phyloP scores from a whole-genome alignment of 2,888 invertebrate species.

The Entomobrya multifasciata region DNA sequence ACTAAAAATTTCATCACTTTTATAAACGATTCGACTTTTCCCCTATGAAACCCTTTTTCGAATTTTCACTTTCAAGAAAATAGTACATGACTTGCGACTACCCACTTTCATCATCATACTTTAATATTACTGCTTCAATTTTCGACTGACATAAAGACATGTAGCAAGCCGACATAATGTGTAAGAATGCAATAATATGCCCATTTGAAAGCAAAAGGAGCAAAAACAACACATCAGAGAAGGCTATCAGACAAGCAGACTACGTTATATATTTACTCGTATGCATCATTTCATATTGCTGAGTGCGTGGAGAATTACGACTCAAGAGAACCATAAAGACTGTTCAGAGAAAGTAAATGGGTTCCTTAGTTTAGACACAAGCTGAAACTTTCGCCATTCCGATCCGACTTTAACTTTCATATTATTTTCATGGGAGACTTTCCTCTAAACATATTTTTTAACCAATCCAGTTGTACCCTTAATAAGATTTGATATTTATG shows the following conservation, averaged over 20 bases:
- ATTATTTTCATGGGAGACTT: slow-evolving; percentile 66
- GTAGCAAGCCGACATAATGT: too few species aligned
- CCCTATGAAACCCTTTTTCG: slow-evolving; percentile 34
- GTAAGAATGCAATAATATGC: too few species aligned
- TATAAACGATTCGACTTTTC: slow-evolving; percentile 49
- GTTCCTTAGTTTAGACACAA: slow-evolving; percentile 75
- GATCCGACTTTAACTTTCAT: slow-evolving; percentile 29
- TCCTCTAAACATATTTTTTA: too few species aligned
- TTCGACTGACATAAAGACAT: too few species aligned
- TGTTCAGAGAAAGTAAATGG: slow-evolving; percentile 77
- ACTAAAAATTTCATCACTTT: slow-evolving; percentile 67
- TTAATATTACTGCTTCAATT: too few species aligned
- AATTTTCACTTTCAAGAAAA: slow-evolving; percentile 25
- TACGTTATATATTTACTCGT: too few species aligned
- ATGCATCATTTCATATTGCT: slow-evolving; percentile 48
- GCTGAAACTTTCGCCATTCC: slow-evolving; percentile 71
- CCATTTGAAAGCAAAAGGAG: too few species aligned
- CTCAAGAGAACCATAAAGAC: slow-evolving; percentile 78
- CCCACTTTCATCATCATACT: not conserved
- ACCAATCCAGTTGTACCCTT: too few species aligned
- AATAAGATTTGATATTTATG: too few species aligned
- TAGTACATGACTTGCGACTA: too few species aligned
- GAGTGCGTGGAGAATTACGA: slow-evolving; percentile 68
- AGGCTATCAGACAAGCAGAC: too few species aligned
- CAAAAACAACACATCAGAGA: too few species aligned